A percentile compares a stretch with the other conserved stretches of the same genome.
Conservation (phyloP, 2,113 vertebrate genomes). For the Atherinomorus stipes region DNA sequence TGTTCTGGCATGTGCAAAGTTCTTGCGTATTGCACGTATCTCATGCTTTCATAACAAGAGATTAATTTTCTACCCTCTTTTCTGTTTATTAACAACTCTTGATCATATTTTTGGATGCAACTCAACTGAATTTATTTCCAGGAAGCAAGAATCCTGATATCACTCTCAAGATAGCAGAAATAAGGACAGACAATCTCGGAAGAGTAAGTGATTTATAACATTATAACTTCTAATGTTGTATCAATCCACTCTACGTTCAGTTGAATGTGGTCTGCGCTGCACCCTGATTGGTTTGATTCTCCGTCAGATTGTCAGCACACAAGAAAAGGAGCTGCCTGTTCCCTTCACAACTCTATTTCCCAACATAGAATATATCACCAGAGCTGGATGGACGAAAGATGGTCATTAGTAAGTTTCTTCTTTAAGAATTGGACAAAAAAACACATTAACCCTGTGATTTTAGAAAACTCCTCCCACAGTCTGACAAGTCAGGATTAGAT, state of each 20-base stretch:
- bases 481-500: neutral
- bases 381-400: slow-evolving; percentile 94
- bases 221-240: no score
- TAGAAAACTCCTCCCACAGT: neutral
- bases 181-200: slow-evolving; percentile 86
- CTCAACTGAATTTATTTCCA: slow-evolving; percentile 65
- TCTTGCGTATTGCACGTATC: no score
- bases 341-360: slow-evolving; percentile 89
- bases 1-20: no score
- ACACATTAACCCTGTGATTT: neutral
- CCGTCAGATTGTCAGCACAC: slow-evolving; percentile 85
- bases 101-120: neutral
- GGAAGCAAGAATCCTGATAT: slow-evolving; percentile 96
- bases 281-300: slow-evolving; percentile 14
- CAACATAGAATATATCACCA: slow-evolving; percentile 89
- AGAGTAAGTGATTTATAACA: slow-evolving; percentile 82
- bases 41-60: no score
- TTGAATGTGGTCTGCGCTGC: neutral
- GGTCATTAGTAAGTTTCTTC: slow-evolving; percentile 87
- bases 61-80: no score
- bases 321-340: slow-evolving; percentile 90
- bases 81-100: neutral
- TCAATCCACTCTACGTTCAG: neutral
- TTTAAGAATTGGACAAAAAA: no score
- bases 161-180: slow-evolving; percentile 90